These are phyloP conservation scores for Ictalurus furcatus DNA, from an alignment of 2,113 vertebrate species.

Conservation along the genomic window DNA sequence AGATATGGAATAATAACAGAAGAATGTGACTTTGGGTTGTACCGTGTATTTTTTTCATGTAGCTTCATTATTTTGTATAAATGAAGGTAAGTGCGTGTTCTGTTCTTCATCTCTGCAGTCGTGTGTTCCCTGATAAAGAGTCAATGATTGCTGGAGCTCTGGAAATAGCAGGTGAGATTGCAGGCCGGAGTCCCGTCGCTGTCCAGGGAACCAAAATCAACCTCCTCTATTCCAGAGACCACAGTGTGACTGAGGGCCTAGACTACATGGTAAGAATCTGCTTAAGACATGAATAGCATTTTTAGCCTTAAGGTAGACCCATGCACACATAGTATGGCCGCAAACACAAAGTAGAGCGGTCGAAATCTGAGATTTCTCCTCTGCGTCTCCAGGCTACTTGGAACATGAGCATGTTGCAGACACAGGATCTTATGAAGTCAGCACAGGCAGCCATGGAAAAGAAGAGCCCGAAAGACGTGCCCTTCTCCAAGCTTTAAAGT, in stretches of 20 bases:
- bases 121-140: conserved; percentile 81
- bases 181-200: conserved; percentile 82
- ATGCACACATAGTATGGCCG: background rate
- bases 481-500: conserved; percentile 80
- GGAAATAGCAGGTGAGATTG: conserved; percentile 78
- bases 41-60: background rate
- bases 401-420: conserved; percentile 95
- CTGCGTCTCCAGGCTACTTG: conserved; percentile 71
- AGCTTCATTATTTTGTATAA: background rate
- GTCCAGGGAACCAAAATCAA: conserved; percentile 88
- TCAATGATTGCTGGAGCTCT: conserved; percentile 75
- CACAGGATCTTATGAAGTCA: conserved; percentile 80
- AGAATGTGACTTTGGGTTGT: background rate
- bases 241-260: conserved; percentile 77
- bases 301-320: background rate
- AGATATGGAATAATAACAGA: background rate
- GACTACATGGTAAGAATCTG: conserved; percentile 69
- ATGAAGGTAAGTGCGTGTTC: background rate
- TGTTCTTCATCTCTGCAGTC: conserved; percentile 65
- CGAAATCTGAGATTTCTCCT: background rate
- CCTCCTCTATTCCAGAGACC: conserved; percentile 83
- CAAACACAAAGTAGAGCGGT: background rate
- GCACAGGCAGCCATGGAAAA: conserved; percentile 83
- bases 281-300: background rate
- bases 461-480: conserved; percentile 70